These are phyloP conservation scores for Amphilophus citrinellus DNA, from an alignment of 2,113 vertebrate genomes.

Conservation along the genomic window DNA sequence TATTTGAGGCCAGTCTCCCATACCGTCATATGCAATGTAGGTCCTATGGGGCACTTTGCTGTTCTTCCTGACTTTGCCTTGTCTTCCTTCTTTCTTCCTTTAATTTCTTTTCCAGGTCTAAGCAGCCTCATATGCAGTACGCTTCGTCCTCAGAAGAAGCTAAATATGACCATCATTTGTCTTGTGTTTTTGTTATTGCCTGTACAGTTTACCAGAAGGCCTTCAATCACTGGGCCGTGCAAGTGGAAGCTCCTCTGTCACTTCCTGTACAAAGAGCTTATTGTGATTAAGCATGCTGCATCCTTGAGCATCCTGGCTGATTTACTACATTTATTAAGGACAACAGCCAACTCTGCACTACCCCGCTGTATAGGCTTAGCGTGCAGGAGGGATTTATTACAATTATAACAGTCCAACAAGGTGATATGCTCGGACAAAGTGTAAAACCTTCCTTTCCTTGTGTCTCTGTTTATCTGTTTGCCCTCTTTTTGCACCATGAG, in stretches of 20 bases:
- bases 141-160: neutral
- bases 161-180: conserved; percentile 6
- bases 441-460: neutral
- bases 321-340: conserved; percentile 65
- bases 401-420: conserved; percentile 41
- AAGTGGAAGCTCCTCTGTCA: conserved; percentile 43
- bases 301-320: conserved; percentile 55
- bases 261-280: conserved; percentile 56
- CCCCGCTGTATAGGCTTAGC: conserved; percentile 18
- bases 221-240: conserved; percentile 36
- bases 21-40: conserved; percentile 9
- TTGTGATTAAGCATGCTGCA: conserved; percentile 58
- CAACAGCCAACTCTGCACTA: conserved; percentile 27
- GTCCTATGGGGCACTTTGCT: neutral
- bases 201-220: conserved; percentile 31
- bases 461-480: neutral
- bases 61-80: neutral
- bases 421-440: conserved; percentile 7
- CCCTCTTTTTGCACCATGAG: neutral
- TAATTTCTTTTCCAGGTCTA: conserved; percentile 9
- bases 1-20: neutral
- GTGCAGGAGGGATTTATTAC: conserved; percentile 42
- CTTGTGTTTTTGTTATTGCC: conserved; percentile 4
- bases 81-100: neutral
- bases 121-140: conserved; percentile 17